phyloP scores from a whole-genome alignment of 2,113 vertebrate species.

The Cryptotis parvus region DNA sequence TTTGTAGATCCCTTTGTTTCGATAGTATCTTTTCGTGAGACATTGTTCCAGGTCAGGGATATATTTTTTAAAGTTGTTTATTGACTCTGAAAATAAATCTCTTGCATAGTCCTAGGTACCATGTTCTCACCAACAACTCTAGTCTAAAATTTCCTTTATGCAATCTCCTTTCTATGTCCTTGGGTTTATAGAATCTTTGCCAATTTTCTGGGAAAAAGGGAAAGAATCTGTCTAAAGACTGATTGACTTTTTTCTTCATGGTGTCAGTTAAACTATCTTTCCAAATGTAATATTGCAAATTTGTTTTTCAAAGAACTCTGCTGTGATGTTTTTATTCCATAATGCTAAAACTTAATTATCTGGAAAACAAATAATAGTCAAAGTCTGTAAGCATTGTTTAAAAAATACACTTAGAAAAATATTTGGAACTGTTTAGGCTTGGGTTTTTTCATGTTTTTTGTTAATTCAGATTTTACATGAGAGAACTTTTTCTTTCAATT shows the following conservation, averaged over 20 bases:
- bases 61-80: constrained; percentile 34
- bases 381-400: constrained; percentile 60
- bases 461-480: constrained; percentile 64
- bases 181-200: constrained; percentile 39
- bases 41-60: constrained; percentile 41
- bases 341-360: constrained; percentile 61
- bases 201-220: constrained; percentile 31
- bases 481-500: constrained; percentile 57
- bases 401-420: constrained; percentile 59
- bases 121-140: constrained; percentile 45
- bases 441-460: constrained; percentile 63
- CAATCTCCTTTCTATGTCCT: constrained; percentile 9
- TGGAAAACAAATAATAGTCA: constrained; percentile 63
- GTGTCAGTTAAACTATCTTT: constrained; percentile 57
- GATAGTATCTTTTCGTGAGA: constrained; percentile 20
- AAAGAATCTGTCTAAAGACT: constrained; percentile 34
- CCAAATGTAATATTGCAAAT: constrained; percentile 63
- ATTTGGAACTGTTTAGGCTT: constrained; percentile 64
- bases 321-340: constrained; percentile 71
- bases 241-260: constrained; percentile 34
- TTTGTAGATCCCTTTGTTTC: constrained; percentile 31
- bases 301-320: constrained; percentile 60
- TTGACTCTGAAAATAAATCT: constrained; percentile 50
- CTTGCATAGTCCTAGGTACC: constrained; percentile 10
- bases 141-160: constrained; percentile 4